These are phyloP conservation scores for Sterrhoptilus dennistouni DNA, from an alignment of 2,113 vertebrate species.

Conservation along the genomic window DNA sequence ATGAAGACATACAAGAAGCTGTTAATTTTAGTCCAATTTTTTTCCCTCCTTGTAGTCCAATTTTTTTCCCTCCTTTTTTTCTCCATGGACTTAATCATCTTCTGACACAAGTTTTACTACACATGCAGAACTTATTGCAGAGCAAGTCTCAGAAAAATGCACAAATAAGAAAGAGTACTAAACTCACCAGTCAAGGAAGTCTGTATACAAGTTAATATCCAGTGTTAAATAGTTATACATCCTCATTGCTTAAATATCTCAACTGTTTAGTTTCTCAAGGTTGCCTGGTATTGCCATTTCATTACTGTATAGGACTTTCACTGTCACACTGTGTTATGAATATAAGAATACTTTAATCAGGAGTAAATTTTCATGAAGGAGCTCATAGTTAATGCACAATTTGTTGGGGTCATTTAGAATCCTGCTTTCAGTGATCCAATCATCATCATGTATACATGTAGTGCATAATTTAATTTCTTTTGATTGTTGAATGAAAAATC, in stretches of 20 bases:
- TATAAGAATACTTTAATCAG: slow-evolving; percentile 16
- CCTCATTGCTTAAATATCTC: not conserved
- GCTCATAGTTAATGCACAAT: slow-evolving; percentile 21
- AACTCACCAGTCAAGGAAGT: not conserved
- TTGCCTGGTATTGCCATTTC: not conserved
- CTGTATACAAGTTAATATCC: not conserved
- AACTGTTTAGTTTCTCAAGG: not conserved
- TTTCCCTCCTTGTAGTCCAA: not conserved
- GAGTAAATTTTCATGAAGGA: slow-evolving; percentile 35
- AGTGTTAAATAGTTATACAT: not conserved
- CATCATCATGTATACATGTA: not conserved
- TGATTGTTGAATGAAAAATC: slow-evolving; percentile 18
- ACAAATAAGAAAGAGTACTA: not conserved
- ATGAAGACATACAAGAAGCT: not conserved
- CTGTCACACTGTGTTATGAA: not conserved
- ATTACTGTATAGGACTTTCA: not conserved
- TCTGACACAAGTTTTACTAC: not conserved
- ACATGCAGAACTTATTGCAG: not conserved
- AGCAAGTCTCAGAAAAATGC: not conserved
- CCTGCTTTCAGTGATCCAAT: not conserved
- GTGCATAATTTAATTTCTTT: slow-evolving; percentile 39
- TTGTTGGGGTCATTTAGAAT: not conserved
- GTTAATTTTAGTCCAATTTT: not conserved
- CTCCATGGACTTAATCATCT: not conserved
- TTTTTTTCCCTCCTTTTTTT: not conserved